phyloP scores from a whole-genome alignment of 2,113 vertebrate species.

The Tenebrosternarchus preto region DNA sequence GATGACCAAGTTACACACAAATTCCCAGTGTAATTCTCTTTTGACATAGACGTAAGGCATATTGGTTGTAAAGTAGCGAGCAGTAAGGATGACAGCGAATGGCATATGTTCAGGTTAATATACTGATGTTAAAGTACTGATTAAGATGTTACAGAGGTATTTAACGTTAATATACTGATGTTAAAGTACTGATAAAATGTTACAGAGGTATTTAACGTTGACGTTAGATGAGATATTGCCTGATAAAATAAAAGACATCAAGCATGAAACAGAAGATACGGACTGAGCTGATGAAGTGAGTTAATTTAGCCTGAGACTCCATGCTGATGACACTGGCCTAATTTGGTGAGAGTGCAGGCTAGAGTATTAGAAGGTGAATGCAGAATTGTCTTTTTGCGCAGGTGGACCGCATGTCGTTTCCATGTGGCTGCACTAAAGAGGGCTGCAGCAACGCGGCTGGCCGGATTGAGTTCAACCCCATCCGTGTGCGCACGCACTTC shows the following conservation, averaged over 20 bases:
- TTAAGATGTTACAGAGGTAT: slow-evolving; percentile 29
- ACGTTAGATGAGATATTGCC: slow-evolving; percentile 14
- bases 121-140: slow-evolving; percentile 6
- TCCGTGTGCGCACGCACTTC: slow-evolving; percentile 98
- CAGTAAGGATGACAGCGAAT: neutral
- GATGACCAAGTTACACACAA: neutral
- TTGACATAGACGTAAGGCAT: neutral
- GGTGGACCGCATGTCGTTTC: slow-evolving; percentile 99
- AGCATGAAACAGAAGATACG: slow-evolving; percentile 4
- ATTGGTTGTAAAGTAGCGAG: neutral
- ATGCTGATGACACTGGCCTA: neutral
- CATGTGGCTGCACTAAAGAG: slow-evolving; percentile 96
- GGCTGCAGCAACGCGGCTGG: slow-evolving; percentile 96
- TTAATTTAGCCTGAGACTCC: slow-evolving; percentile 14
- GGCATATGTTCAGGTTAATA: slow-evolving; percentile 25
- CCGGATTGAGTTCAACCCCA: slow-evolving; percentile 97
- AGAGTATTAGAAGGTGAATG: neutral
- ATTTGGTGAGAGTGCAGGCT: neutral
- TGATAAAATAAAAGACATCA: slow-evolving; percentile 27
- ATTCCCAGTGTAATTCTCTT: neutral
- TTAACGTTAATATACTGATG: slow-evolving; percentile 34
- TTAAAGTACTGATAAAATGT: slow-evolving; percentile 25
- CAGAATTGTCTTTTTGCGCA: slow-evolving; percentile 54
- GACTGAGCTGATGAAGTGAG: slow-evolving; percentile 23
- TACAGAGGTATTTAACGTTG: slow-evolving; percentile 23